phyloP scores from a whole-genome alignment of 2,888 invertebrate species.

The Platycheirus albimanus region DNA sequence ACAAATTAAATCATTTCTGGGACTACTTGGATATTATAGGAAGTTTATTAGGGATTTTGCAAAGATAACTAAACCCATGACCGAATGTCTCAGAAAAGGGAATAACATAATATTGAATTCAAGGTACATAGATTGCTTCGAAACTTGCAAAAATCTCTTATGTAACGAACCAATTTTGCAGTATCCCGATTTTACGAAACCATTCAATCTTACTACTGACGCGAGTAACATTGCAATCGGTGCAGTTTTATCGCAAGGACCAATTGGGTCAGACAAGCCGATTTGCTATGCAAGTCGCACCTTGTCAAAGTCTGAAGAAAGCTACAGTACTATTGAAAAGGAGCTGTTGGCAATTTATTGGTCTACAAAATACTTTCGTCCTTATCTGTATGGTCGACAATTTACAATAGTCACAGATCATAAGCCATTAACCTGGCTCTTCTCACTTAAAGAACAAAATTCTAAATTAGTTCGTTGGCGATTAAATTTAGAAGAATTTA shows the following conservation, averaged over 20 bases:
- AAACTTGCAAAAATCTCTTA: slow-evolving; percentile 20
- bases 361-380: too few relatives aligned
- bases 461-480: slow-evolving; percentile 60
- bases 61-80: too few relatives aligned
- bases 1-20: slow-evolving; percentile 20
- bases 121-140: too few relatives aligned
- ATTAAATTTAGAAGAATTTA: slow-evolving; percentile 47
- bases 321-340: slow-evolving; percentile 76
- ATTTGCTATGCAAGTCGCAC: slow-evolving; percentile 77
- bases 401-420: slow-evolving; percentile 81
- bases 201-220: slow-evolving; percentile 65
- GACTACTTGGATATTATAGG: too few relatives aligned
- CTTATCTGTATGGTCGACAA: slow-evolving; percentile 78
- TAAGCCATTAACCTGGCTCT: slow-evolving; percentile 76
- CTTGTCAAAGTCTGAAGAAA: slow-evolving; percentile 73
- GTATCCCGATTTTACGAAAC: slow-evolving; percentile 55
- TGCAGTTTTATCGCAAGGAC: slow-evolving; percentile 60
- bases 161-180: slow-evolving; percentile 16
- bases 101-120: too few relatives aligned
- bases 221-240: slow-evolving; percentile 65
- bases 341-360: slow-evolving; percentile 76
- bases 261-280: slow-evolving; percentile 71
- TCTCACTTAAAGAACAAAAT: slow-evolving; percentile 77
- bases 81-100: too few relatives aligned
- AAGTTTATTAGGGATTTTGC: slow-evolving; percentile 31